Base-by-base conservation (phyloP, 2,113 vertebrate genomes). In the Bambusicola thoracicus region DNA sequence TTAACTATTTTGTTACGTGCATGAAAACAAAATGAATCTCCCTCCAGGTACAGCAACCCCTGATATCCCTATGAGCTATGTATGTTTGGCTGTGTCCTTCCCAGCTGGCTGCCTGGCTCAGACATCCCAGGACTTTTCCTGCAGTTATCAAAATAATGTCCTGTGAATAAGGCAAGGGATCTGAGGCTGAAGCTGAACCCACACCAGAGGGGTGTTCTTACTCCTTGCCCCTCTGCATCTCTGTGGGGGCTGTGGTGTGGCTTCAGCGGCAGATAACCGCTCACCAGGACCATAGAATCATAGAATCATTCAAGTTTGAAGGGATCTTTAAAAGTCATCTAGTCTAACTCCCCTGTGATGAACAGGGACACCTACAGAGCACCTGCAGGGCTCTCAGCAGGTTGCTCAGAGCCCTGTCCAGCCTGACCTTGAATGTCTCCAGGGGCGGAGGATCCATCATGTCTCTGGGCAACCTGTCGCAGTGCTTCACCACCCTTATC, bases 41-140 rank as follows among this genome's bases (percentile, higher is more conserved):
- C 32, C 3, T n/a, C 4, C 21, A 6, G 27, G 49, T 19, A 46
- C n/a, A 89, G 15, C 0, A 0, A 18, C 8, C 30, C 19, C 20
- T 4, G 4, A 53, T 40, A 18, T 46, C 63, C 32, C 49, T 48
- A 3, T 19, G 41, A 44, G 48, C 87, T 88, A 7, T 3, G 0
- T 59, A 4, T 8, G 5, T 29, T 6, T 1, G 3, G 34, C 56
- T 67, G 13, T 27, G 15, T 86, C 25, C 14, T 74, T 6, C 15
- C 16, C 2, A 9, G 16, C 6, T 1, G 13, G 14, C 51, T 40
- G n/a, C 53, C 38, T 68, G 62, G 32, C n/a, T 9, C 3, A 1
- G 1, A 5, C 25, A 40, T 38, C 62, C 17, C n/a, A 53, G 44
- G 7, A 13, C 18, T 32, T 51, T 14, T 22, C 22, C 29, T 48